Conservation (phyloP, 2,888 invertebrate genomes). For the Lasioglossum morio region DNA sequence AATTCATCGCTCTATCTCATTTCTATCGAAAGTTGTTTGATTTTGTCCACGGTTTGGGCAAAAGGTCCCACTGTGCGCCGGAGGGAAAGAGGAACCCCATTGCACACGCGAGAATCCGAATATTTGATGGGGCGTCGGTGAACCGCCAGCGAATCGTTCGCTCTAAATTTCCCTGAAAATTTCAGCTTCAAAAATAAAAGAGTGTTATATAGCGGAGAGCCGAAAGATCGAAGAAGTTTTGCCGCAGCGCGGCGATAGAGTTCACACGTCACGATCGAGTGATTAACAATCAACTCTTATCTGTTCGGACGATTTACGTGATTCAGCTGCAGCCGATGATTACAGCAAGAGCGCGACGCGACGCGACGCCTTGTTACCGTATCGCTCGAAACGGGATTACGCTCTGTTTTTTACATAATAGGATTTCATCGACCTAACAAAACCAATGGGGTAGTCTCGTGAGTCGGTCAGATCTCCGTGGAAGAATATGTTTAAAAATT, state of each 20-base stretch:
- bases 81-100: neutral
- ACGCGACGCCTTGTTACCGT: conserved; percentile 14
- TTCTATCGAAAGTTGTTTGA: too few relatives aligned
- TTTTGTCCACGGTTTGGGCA: too few relatives aligned
- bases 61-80: too few relatives aligned
- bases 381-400: conserved; percentile 37
- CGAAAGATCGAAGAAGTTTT: neutral
- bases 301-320: conserved; percentile 17
- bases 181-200: too few relatives aligned
- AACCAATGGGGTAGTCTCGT: conserved; percentile 27
- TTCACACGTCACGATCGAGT: neutral
- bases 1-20: too few relatives aligned
- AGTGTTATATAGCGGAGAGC: neutral
- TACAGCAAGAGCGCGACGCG: neutral
- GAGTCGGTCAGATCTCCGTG: conserved; percentile 25
- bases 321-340: conserved; percentile 20
- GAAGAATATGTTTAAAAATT: conserved; percentile 25
- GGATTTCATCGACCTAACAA: conserved; percentile 45
- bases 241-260: neutral
- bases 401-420: conserved; percentile 47
- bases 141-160: neutral
- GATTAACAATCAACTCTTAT: conserved; percentile 17
- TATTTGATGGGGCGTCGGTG: conserved; percentile 19
- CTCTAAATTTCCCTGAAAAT: too few relatives aligned
- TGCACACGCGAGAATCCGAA: conserved; percentile 36